A percentile compares a stretch with the other conserved stretches of the same genome.
phyloP scores from a whole-genome alignment of 1,140 invertebrate species.

The Calliopsis andreniformis region DNA sequence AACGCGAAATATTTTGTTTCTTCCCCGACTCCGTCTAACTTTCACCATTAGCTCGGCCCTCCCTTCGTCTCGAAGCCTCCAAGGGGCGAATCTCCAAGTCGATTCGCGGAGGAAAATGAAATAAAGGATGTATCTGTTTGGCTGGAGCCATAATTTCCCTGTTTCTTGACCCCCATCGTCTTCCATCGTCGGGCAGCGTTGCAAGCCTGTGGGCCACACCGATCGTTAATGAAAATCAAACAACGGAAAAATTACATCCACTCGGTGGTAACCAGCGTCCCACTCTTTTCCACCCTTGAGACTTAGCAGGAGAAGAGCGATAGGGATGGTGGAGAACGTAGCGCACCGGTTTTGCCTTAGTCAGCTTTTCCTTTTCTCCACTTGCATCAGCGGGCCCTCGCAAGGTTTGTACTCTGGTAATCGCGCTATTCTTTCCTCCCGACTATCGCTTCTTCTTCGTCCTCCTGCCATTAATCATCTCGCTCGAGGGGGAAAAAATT shows the following conservation, averaged over 20 bases:
- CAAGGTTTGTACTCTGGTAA: constrained; percentile 52
- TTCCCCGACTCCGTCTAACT: constrained; percentile 27
- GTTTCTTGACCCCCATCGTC: constrained; percentile 54
- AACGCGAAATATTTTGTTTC: constrained; percentile 58
- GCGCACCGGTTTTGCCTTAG: constrained; percentile 63
- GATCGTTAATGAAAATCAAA: constrained; percentile 82
- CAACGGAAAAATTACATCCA: constrained; percentile 79
- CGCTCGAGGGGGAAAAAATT: constrained; percentile 12
- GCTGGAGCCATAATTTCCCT: constrained; percentile 69
- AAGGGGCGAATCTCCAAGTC: constrained; percentile 45
- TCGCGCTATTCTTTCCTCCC: constrained; percentile 47
- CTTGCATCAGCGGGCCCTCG: constrained; percentile 50
- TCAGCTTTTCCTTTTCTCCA: constrained; percentile 70
- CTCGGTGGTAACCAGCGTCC: constrained; percentile 67
- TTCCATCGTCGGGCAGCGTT: constrained; percentile 49
- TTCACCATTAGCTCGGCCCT: constrained; percentile 49
- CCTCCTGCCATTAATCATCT: constrained; percentile 47
- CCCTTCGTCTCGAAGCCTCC: not conserved
- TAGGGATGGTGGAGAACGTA: constrained; percentile 30
- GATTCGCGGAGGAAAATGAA: constrained; percentile 60
- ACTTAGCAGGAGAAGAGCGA: constrained; percentile 49
- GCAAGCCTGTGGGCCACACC: constrained; percentile 70
- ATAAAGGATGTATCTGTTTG: constrained; percentile 72
- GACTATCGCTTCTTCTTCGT: constrained; percentile 41
- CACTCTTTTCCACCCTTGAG: constrained; percentile 67